Base-by-base conservation (phyloP, 2,888 invertebrate genomes). In the Drosophila mimica region DNA sequence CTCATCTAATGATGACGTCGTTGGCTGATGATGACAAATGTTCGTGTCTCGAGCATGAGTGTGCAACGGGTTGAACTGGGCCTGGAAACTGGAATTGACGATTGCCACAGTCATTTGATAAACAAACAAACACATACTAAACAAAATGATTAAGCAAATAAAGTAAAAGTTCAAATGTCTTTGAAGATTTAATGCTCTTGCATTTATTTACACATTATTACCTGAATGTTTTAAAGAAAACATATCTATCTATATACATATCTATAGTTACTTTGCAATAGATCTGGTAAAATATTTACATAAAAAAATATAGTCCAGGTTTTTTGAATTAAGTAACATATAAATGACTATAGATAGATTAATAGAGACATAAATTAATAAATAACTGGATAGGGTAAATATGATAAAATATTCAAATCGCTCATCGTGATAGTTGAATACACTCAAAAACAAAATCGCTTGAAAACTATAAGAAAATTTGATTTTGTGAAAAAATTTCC, bases 1-100 rank as follows among this genome's bases (percentile, higher is more conserved):
- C 43, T 54, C 74, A 54, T 57, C 65, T 57, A 9, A 43, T 59
- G 70, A 57, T 64, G 76, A 60, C 43, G 67, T 60, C 30, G 70
- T 4, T 30, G 25, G 11, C 25, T 38, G 38, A 17, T 20, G 49
- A 62, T 70, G 72, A 79, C 46, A 56, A 62, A 79, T 52, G 54
- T n/a, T 7, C 17, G 25, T 38, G 57, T 43, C 31, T 20, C 33
- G 20, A 49, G 52, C 43, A 40, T 48, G 54, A 64, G 63, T 77
- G 67, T 54, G 38, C 52, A n/a, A 31, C 20, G 38, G 46, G 70
- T 48, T 49, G 48, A 66, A 52, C 20, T 53, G 15, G 20, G 53
- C 15, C 33, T 20, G 15, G 15, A 31, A 15, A 30, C 36, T 36
- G 11, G 52, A 38, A 15, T 20, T 33, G 40, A 25, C 56, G 40